phyloP scores from a whole-genome alignment of 2,113 vertebrate genomes.

The Pollimyrus isidori region DNA sequence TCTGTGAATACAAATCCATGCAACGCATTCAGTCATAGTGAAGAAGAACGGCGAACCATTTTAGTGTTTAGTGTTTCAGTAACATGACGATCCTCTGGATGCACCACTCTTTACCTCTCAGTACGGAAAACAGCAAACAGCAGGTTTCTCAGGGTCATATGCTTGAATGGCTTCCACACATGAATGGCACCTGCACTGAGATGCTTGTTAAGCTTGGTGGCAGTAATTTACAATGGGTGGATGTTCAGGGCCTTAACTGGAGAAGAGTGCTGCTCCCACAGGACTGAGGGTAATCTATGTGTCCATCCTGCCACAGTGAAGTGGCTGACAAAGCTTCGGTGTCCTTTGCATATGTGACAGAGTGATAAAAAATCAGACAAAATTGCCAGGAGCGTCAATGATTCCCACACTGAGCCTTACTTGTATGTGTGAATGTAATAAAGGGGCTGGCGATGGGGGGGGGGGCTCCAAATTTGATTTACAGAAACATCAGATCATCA shows the following conservation, averaged over 20 bases:
- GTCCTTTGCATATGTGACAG: background rate
- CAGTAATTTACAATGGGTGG: background rate
- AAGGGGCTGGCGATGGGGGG: too few relatives aligned
- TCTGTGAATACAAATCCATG: background rate
- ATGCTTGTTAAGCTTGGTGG: background rate
- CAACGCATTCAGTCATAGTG: background rate
- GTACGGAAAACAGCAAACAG: background rate
- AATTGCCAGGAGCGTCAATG: background rate
- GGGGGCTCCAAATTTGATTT: constrained; percentile 21
- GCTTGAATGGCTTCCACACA: background rate
- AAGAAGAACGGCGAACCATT: background rate
- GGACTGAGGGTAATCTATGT: too few relatives aligned
- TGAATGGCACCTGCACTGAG: background rate
- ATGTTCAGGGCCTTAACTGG: background rate
- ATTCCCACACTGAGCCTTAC: background rate
- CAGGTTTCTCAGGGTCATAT: background rate
- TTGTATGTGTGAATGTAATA: background rate
- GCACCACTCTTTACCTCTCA: too few relatives aligned
- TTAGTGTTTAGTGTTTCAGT: background rate
- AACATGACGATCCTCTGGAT: background rate
- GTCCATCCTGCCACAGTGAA: background rate
- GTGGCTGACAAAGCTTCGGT: background rate
- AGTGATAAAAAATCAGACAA: background rate
- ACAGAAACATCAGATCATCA: background rate
- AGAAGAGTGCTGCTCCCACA: background rate